Evolutionary conservation across 2,888 invertebrate species (phyloP), one percentile per base, ranked within the genome.

Genomic region (Tupiocoris notatus): DNA sequence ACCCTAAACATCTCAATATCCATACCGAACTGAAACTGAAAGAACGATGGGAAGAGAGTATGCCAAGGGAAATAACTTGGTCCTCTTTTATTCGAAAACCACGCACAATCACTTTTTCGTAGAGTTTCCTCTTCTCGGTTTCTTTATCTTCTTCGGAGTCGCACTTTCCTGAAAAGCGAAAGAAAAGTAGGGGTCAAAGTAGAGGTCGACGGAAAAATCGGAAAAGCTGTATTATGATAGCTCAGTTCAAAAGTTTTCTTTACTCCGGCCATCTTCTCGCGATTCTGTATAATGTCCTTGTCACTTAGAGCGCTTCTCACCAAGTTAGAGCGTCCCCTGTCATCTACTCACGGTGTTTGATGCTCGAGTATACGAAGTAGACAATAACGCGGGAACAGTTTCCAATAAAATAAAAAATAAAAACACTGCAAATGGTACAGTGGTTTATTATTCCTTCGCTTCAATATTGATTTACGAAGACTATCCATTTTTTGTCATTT

Each of bases 11-110:
- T 39, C 39, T 39, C 39, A 39, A 39, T 39, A 39, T 39, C 39
- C 39, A 39, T 7, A 39, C 39, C 39, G 39, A 39, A 39, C 6
- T 39, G 39, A 39, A 39, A 39, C 39, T 39, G 39, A 3, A 39
- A 39, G 39, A 39, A 39, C 39, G 39, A 39, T 12, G 12, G 39
- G 12, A 12, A 39, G 39, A 39, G 12, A 39, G 12, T 12, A 39
- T 3, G 39, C 6, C 39, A 12, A 39, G 39, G n/a, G 39, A 39
- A 39, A 39, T 39, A 39, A 39, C 39, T 39, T 39, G 39, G 39
- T 39, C 39, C 64, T 64, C 74, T 57, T 74, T 64, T 74, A 74
- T 74, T 74, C 74, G 64, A 74, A 70, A 74, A 74, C 74, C 74
- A 64, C 64, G 63, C 59, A 54, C 64, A 74, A 74, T 74, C 74